Evolutionary conservation across 2,888 invertebrate genomes (phyloP), one percentile per base, ranked within the genome.

Genomic region (Taenaris catops): DNA sequence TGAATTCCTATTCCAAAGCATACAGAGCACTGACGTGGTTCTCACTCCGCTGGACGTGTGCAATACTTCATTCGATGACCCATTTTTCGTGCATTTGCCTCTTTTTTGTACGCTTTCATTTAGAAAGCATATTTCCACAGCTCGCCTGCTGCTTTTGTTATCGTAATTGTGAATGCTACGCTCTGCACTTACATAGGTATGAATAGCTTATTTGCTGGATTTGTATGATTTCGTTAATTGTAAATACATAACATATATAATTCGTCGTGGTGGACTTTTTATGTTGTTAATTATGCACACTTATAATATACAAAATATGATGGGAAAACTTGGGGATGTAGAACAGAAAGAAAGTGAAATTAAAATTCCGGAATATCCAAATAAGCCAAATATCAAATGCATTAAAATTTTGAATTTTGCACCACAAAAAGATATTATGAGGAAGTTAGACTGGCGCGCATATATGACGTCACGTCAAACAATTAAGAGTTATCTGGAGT

Each of bases 401-500:
- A 53, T 55, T 57, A 49, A 54, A 53, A 57, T 56, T 44, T 63
- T 58, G 26, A 56, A 60, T 51, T 57, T 59, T 56, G 53, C 58
- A 59, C n/a, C n/a, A n/a, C n/a, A n/a, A n/a, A n/a, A 60, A 53
- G 48, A 58, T 55, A 52, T n/a, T 55, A 53, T 56, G 53, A 51
- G 51, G 52, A 20, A 21, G 25, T 31, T 21, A 25, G 26, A 49
- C 46, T 41, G 48, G 41, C 37, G 44, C 48, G 51, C 56, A 52
- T 53, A 48, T 49, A 50, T 49, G 50, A 55, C 59, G 63, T 67
- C 66, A 65, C 65, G 63, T 68, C 63, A 65, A 74, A 74, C 72
- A 79, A 75, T 78, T 74, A 74, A 68, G 65, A 71, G 70, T 73
- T 72, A 65, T 65, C 66, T 60, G 41, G 54, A 70, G 65, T 62